A percentile compares a stretch with the other conserved stretches of the same genome.
Conservation (phyloP, 2,113 vertebrate genomes). For the Narcine bancroftii region DNA sequence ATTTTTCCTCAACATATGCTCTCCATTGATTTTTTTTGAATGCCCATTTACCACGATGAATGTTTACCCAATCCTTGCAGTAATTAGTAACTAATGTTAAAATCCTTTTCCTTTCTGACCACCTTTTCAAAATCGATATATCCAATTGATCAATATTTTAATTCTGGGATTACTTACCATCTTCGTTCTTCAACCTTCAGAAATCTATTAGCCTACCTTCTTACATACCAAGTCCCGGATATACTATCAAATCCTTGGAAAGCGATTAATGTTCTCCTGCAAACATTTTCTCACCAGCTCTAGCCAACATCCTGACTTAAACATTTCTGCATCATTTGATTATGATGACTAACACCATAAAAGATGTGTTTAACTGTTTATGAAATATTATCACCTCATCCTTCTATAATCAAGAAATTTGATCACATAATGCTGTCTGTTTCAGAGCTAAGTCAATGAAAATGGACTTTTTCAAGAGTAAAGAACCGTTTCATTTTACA, state of each 20-base stretch:
- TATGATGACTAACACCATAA: background rate
- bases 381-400: background rate
- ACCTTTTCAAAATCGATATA: background rate
- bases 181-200: background rate
- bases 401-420: no score
- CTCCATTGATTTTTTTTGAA: background rate
- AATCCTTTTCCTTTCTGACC: background rate
- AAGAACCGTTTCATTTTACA: no score
- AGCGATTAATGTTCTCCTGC: background rate
- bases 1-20: background rate
- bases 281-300: background rate
- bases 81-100: background rate
- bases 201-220: background rate
- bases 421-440: no score
- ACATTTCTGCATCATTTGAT: background rate
- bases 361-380: background rate
- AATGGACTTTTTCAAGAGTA: no score
- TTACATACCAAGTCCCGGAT: background rate
- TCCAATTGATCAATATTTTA: background rate
- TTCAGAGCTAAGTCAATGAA: no score
- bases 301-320: background rate
- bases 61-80: background rate
- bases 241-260: background rate
- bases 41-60: background rate
- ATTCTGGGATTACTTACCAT: background rate